Evolutionary conservation across 2,888 invertebrate genomes (phyloP).

Genomic region (Platerodrilus igneus): DNA sequence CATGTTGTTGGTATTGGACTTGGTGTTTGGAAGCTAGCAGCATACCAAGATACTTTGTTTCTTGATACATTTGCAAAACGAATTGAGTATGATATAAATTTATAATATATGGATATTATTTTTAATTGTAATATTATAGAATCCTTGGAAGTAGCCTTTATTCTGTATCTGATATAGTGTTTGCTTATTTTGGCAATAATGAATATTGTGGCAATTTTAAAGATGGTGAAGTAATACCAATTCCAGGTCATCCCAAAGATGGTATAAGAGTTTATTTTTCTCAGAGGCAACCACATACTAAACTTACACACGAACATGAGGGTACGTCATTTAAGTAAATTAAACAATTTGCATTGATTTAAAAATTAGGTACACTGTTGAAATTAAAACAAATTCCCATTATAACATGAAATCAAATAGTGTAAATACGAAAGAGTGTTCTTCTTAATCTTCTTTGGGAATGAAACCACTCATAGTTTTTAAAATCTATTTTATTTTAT

Average conservation of each 20-base stretch:
- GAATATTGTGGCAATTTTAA: slow-evolving; percentile 48
- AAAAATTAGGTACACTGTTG: no score
- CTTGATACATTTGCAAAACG: slow-evolving; percentile 61
- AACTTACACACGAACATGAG: slow-evolving; percentile 47
- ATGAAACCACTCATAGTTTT: no score
- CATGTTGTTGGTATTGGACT: slow-evolving; percentile 64
- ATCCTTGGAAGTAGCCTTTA: slow-evolving; percentile 41
- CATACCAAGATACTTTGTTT: slow-evolving; percentile 60
- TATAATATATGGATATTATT: no score
- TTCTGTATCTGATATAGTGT: slow-evolving; percentile 60
- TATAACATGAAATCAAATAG: no score
- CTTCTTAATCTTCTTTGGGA: no score
- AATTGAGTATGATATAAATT: slow-evolving; percentile 48
- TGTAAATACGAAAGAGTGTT: no score
- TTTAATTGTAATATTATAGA: slow-evolving; percentile 39
- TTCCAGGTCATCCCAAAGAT: slow-evolving; percentile 31
- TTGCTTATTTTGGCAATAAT: slow-evolving; percentile 56
- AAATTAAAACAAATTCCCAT: no score
- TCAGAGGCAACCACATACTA: slow-evolving; percentile 55
- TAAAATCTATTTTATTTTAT: no score
- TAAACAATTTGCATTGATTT: no score
- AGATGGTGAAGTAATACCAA: slow-evolving; percentile 41
- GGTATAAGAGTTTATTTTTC: slow-evolving; percentile 49
- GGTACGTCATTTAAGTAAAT: no score
- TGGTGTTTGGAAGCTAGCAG: slow-evolving; percentile 62